phyloP scores from a whole-genome alignment of 2,888 invertebrate species.

The Heliconius erato region DNA sequence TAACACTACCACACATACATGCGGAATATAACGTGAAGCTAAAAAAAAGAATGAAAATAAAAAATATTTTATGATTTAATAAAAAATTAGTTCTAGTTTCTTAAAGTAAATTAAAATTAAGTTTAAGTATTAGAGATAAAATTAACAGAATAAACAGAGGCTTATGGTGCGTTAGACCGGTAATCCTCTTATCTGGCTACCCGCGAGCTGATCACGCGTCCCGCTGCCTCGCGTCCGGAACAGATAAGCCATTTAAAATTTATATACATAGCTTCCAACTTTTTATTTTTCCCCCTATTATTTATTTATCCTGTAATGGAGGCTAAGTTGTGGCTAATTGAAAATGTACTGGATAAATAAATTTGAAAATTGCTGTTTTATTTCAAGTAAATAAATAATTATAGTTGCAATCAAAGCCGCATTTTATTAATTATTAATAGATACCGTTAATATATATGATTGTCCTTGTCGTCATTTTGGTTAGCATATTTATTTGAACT shows the following conservation, averaged over 20 bases:
- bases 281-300: constrained; percentile 41
- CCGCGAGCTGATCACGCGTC: constrained; percentile 64
- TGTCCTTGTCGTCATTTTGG: not conserved
- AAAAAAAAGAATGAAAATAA: too few relatives aligned
- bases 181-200: constrained; percentile 73
- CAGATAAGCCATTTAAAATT: constrained; percentile 63
- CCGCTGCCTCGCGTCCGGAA: constrained; percentile 59
- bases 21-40: too few relatives aligned
- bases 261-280: constrained; percentile 54
- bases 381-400: not conserved
- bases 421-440: too few relatives aligned
- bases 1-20: too few relatives aligned
- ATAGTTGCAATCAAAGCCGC: not conserved
- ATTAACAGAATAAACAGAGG: constrained; percentile 68
- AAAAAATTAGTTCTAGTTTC: not conserved
- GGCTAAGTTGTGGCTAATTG: constrained; percentile 1
- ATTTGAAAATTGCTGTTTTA: not conserved
- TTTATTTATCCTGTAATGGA: constrained; percentile 29
- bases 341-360: not conserved
- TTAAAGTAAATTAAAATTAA: constrained; percentile 2
- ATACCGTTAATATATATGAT: not conserved
- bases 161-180: constrained; percentile 58
- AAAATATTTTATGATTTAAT: not conserved
- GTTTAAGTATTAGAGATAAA: constrained; percentile 58
- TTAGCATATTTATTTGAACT: not conserved